Evolutionary conservation across 2,113 vertebrate genomes (phyloP), one percentile per base, ranked within the genome.

Genomic region (Paramormyrops kingsleyae): DNA sequence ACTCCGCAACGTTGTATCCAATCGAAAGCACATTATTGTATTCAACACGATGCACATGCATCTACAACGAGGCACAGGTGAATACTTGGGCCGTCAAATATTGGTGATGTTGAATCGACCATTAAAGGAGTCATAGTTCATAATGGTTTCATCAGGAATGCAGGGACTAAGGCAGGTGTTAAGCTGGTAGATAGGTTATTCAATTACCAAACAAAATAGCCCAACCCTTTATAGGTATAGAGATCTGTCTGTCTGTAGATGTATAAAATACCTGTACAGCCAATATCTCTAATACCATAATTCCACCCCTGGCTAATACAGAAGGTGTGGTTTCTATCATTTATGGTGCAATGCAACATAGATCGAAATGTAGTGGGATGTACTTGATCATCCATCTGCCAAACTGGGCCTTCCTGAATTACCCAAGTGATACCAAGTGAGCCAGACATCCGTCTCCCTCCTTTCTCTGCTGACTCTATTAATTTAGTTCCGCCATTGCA

Each of bases 381-480:
- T 53, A 17, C 47, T 17, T 31, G 85, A 87, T 56, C 2, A 21
- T 56, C 85, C 85, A 53, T 56, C 85, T 53, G 50, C 49, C 31
- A 35, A 5, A 21, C 12, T 7, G 85, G 49, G 50, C 50, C 50
- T 52, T 87, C 47, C 49, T 17, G 6, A 50, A 27, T 9, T 52
- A 15, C 85, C 74, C 74, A 19, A 35, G 49, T 39, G 49, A 52
- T 56, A 27, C 8, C 53, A 21, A 52, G 13, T 2, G 13, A 87
- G 85, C 13, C 49, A 84, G n/a, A 12, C 31, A 19, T 87, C 47
- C 46, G 10, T 87, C 85, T 53, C 17, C 10, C 31, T 35, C 7
- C 49, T 87, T 53, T 53, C 85, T 87, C 35, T 19, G n/a, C 27
- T 87, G 85, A 87, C 85, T 24, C 56, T 56, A 39, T 87, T 87